Base-by-base conservation (phyloP, 2,797 vertebrate species). In the Australoheros facetus region DNA sequence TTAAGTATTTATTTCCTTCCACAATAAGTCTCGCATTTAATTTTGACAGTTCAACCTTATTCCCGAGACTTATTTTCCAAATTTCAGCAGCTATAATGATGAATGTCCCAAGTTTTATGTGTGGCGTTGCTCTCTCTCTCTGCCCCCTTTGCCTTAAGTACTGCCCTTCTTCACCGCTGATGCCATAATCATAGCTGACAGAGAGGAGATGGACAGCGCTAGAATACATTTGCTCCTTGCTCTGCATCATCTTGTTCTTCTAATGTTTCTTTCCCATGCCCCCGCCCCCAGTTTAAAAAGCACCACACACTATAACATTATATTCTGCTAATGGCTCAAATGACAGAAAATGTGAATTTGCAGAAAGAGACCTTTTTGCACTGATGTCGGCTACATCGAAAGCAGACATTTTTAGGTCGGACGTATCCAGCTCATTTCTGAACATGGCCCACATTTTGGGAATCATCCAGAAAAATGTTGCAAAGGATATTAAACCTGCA, bases 401-500 rank as follows among this genome's bases (percentile, higher is more conserved):
- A 2, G 84, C 77, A 0, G 96, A 97, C 54, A 97, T 30, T 0
- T 37, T 84, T 57, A 96, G 74, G 4, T 83, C 78, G 9, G 76
- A 90, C 16, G 59, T 12, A 37, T 96, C 94, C 79, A 96, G 73
- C 3, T 45, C 91, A 45, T 93, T 90, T 84, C 39, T 93, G 77
- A 94, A 96, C 14, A 95, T 55, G 54, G 62, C 85, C 87, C 95
- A 93, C 94, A 96, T 95, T 88, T 96, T 87, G 1, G 90, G 88
- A 0, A 91, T 96, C 92, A 97, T 91, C 96, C 96, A 97, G 70
- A 91, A 75, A 77, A 94, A 96, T 0, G 91, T 93, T 5, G 92
- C 17, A 3, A 95, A 97, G 28, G 95, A 96, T 62, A 97, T 71
- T 37, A 97, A 93, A 1, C 96, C 96, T 0, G 93, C 96, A 2